Conservation (phyloP, 2,113 vertebrate species). For the Pelvicachromis taeniatus region DNA sequence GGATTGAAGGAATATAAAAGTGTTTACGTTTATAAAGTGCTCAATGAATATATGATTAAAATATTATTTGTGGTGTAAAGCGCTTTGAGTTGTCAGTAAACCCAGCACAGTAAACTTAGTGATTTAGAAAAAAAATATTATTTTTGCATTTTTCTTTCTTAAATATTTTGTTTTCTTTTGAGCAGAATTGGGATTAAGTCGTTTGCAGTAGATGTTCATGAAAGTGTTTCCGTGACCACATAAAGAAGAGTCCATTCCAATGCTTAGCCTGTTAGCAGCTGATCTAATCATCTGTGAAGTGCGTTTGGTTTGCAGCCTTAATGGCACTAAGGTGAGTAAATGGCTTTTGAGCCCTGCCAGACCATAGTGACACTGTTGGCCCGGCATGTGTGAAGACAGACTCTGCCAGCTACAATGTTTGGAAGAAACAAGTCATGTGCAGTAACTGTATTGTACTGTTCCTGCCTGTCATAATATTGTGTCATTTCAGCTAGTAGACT, state of each 20-base stretch:
- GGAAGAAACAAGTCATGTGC: constrained; percentile 30
- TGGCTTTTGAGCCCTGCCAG: constrained; percentile 2
- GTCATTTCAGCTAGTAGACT: constrained; percentile 34
- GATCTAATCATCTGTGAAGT: not conserved
- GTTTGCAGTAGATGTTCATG: not conserved
- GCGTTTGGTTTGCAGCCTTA: not conserved
- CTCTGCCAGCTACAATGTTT: constrained; percentile 27
- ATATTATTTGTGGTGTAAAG: too few relatives aligned
- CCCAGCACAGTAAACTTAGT: not conserved
- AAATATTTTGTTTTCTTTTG: not conserved
- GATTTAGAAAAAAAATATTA: too few relatives aligned
- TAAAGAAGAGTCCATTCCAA: not conserved
- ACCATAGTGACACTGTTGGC: constrained; percentile 6
- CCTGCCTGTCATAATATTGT: constrained; percentile 61
- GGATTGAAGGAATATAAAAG: too few relatives aligned
- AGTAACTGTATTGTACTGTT: not conserved
- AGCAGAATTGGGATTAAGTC: not conserved
- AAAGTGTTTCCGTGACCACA: not conserved
- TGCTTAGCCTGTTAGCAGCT: not conserved
- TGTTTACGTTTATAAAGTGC: too few relatives aligned
- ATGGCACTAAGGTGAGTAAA: not conserved
- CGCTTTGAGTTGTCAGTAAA: too few relatives aligned
- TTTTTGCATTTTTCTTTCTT: not conserved
- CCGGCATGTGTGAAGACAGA: constrained; percentile 13
- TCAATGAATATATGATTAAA: too few relatives aligned